A percentile compares a stretch with the other conserved stretches of the same genome.
These are phyloP conservation scores for Trididemnum miniatum DNA, from an alignment of 23 tunicate genomes.

Conservation along the genomic window DNA sequence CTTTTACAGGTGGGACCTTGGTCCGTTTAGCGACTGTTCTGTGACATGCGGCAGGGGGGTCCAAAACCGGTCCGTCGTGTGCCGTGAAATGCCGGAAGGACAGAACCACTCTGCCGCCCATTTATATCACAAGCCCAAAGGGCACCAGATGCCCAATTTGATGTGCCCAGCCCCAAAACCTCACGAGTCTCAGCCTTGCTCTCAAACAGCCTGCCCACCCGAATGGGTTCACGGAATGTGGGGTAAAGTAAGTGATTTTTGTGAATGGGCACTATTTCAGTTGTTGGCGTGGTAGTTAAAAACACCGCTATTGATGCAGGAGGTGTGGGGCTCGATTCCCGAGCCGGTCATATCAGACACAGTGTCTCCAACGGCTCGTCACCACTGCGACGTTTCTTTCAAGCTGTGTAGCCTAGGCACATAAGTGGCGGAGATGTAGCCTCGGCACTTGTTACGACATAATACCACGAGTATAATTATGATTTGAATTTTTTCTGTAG, in stretches of 20 bases:
- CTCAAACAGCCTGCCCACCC: slow-evolving; percentile 54
- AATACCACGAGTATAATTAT: too few relatives aligned
- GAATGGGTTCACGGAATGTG: slow-evolving; percentile 52
- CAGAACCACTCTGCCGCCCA: slow-evolving; percentile 5
- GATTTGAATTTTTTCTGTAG: too few relatives aligned
- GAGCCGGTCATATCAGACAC: too few relatives aligned
- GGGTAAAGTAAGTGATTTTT: slow-evolving; percentile 41
- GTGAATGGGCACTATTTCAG: too few relatives aligned
- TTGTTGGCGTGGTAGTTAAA: too few relatives aligned
- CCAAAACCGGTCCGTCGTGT: slow-evolving; percentile 64
- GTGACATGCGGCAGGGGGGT: slow-evolving; percentile 75
- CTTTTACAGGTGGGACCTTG: slow-evolving; percentile 68
- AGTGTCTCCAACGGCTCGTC: too few relatives aligned
- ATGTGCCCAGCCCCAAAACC: slow-evolving; percentile 94
- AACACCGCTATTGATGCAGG: too few relatives aligned
- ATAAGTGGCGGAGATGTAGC: too few relatives aligned
- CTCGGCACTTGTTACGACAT: too few relatives aligned
- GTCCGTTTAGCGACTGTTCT: slow-evolving; percentile 57
- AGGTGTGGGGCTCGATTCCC: too few relatives aligned
- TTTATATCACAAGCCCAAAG: background rate
- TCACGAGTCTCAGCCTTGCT: slow-evolving; percentile 28
- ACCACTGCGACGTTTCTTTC: too few relatives aligned
- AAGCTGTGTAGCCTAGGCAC: too few relatives aligned
- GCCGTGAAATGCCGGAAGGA: slow-evolving; percentile 70
- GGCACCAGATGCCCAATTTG: slow-evolving; percentile 48